Evolutionary conservation across 2,888 invertebrate species (phyloP), one percentile per base, ranked within the genome.

Genomic region (Synergus japonicus): DNA sequence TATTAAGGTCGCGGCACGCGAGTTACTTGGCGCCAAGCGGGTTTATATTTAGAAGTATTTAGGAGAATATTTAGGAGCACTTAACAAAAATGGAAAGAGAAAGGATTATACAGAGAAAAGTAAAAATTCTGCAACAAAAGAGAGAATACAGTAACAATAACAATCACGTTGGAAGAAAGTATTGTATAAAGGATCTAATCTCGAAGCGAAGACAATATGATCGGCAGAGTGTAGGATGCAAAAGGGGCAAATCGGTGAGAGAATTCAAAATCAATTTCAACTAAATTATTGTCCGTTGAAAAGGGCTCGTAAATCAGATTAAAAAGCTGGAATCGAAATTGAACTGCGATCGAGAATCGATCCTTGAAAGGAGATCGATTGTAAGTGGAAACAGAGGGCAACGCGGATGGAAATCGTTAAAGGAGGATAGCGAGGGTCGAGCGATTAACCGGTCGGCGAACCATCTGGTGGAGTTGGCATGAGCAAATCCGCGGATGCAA

Each of bases 401-500:
- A 37, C 37, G 49, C 73, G 73, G 73, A 73, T 73, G 73, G 73
- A 54, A 73, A 73, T 73, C 73, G 73, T 73, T 73, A 73, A 73
- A 73, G 49, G 49, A 73, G 73, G 73, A 73, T 73, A 73, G 73
- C 73, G 49, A 73, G 73, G 73, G 73, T 73, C 73, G 73, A 73
- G 73, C 73, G 73, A 73, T 73, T 73, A 82, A 83, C 80, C 83
- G 83, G 83, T 83, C 82, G 83, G 82, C 82, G 83, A 83, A 83
- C 83, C 82, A 81, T 81, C 83, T 65, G 64, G 43, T 66, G 49
- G 67, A 78, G 78, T 64, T 79, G 81, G 80, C 82, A 81, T 82
- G 81, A 80, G 79, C 77, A 81, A 83, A 84, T 85, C 82, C 83
- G 37, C 81, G 85, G 82, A 86, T 86, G 86, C 85, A 86, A 86